Evolutionary conservation across 2,797 vertebrate genomes (phyloP), one percentile per base, ranked within the genome.

Genomic region (Galaxias olidus): DNA sequence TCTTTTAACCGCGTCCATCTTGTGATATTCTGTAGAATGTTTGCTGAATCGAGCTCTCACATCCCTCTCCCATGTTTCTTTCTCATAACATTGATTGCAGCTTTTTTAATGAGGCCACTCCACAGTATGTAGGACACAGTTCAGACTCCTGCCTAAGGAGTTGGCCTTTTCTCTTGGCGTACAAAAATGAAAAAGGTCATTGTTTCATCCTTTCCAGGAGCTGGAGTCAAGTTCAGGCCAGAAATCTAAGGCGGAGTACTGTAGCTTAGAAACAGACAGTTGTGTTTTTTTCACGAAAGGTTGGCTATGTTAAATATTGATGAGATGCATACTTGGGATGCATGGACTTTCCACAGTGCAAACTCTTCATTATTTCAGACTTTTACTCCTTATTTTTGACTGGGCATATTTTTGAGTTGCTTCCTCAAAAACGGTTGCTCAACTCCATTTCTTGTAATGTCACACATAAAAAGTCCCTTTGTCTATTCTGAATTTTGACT

Each of bases 101-200:
- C n/a, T 55, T 69, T 79, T 77, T 41, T 70, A 88, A 82, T 75
- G 84, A 73, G 88, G 87, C 77, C 76, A 18, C 30, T 78, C 50
- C 53, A 61, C 72, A 69, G 69, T 73, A 87, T 82, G 66, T 86
- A 68, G 86, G 74, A 73, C 88, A 70, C 59, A 65, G 51, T 64
- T 67, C 42, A 66, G 68, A 68, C 84, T 78, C 69, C 60, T 72
- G 72, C 69, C 60, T 72, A 71, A 79, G 77, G 75, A 60, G 57
- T 59, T 62, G 53, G 46, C 72, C 61, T 87, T 65, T n/a, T 53
- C 48, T 74, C 68, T 73, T 77, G 81, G 77, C 73, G 75, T 72
- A 79, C 61, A 50, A 74, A 81, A 47, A 63, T 59, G 40, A 54
- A 69, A 83, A 41, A 14, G 30, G 53, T 55, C 20, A 41, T 19